Evolutionary conservation across 2,113 vertebrate genomes (phyloP).

Genomic region (Glaucidium brasilianum): DNA sequence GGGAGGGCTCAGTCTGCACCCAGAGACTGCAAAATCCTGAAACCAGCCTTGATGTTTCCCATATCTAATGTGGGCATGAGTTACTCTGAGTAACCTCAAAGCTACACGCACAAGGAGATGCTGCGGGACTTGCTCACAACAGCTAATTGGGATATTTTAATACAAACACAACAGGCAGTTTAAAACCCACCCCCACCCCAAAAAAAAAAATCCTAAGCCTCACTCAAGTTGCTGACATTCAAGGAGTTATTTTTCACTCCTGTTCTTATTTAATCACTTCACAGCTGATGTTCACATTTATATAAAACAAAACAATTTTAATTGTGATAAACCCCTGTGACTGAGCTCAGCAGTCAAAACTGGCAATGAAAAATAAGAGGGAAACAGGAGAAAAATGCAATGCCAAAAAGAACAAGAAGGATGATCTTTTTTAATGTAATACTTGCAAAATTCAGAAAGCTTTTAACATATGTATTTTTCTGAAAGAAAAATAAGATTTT

Average conservation of each 20-base stretch:
- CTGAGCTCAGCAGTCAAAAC: not conserved
- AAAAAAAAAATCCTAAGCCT: not conserved
- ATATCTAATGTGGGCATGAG: accelerated
- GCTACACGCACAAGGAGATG: not conserved
- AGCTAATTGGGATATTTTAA: not conserved
- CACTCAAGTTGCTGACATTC: not conserved
- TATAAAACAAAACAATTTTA: slow-evolving; percentile 18
- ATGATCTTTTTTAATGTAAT: not conserved
- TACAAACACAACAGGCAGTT: not conserved
- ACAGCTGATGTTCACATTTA: not conserved
- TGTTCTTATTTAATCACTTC: not conserved
- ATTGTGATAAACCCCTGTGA: slow-evolving; percentile 3
- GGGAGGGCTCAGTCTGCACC: not conserved
- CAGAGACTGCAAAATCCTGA: not conserved
- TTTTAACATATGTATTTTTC: not conserved
- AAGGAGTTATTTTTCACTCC: not conserved
- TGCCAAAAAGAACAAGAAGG: not conserved
- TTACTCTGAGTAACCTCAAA: not conserved
- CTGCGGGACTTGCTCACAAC: not conserved
- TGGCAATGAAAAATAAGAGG: not conserved
- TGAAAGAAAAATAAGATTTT: not conserved
- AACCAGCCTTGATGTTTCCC: not conserved
- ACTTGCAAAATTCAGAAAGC: not conserved
- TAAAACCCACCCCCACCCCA: not conserved
- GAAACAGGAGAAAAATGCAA: not conserved